Base-by-base conservation (phyloP, 2,888 invertebrate species). In the Platynereis dumerilii region DNA sequence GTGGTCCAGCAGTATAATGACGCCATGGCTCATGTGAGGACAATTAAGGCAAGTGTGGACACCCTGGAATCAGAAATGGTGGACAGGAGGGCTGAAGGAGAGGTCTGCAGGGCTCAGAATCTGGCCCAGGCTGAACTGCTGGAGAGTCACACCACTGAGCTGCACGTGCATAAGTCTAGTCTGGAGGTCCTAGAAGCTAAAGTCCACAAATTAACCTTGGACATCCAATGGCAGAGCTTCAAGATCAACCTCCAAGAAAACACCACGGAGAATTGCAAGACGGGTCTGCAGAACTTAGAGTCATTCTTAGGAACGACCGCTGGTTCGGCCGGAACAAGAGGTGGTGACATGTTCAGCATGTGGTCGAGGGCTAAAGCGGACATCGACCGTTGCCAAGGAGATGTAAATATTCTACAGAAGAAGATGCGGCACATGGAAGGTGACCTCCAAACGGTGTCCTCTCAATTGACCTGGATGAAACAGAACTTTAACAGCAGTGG, bases 181-280 rank as follows among this genome's bases (percentile, higher is more conserved):
- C 28, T 53, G 2, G 61, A 61, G 54, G 54, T 61, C 26, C 29
- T 55, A 12, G 61, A 54, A 7, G 61, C 61, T 34, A 53, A 61
- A 34, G 54, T 61, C 24, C 28, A 28, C 26, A 61, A 48, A 2
- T 15, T 45, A 7, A 20, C 54, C n/a, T 42, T 52, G 22, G 52
- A 61, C 15, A 54, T 61, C 12, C 61, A 61, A 26, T 61, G 61
- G 61, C 54, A 61, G 15, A 34, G 29, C 55, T 61, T 61, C 61
- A 52, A 52, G 5, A 20, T 61, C n/a, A 52, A 52, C n/a, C 53
- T 61, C 54, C 53, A 52, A 3, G 61, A 61, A 34, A 61, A 61
- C 39, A 53, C 53, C 7, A 48, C 48, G 17, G 48, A 48, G 48
- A 20, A n/a, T 22, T 5, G 5, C 20, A 48, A 48, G 48, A n/a